Base-by-base conservation (phyloP, 1,140 invertebrate genomes). In the Ephestia elutella region DNA sequence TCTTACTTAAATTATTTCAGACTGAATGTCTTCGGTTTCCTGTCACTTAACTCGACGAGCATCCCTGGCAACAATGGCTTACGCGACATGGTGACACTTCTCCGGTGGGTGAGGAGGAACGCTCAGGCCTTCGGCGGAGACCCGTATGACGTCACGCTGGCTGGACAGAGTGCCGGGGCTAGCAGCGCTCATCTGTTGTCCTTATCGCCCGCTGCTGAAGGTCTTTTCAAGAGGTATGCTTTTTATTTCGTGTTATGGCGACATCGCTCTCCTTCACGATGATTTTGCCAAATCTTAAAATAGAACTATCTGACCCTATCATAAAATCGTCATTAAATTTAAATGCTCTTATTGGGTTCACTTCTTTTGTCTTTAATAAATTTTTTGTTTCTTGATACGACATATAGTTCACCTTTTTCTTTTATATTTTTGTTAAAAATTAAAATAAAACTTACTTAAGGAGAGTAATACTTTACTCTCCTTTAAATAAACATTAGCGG, bases 51-150 rank as follows among this genome's bases (percentile, higher is more conserved):
- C 68, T 84, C 84, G 35, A 87, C 82, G 67, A 90, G 72, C 77
- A 90, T 91, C 5, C 93, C 93, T 0, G 94, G 93, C 9, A 95
- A 95, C 80, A 90, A 90, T 21, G 94, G 92, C 0, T 78, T 95
- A 17, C 89, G 92, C 49, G 93, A 94, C 66, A 91, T 92, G 60
- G 78, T 92, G 35, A 82, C 92, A 62, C 92, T 93, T 1, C 71
- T 93, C 54, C 82, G 89, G 63, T 93, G 92, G 87, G 89, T 94
- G 2, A 89, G 91, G 72, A 78, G 87, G 21, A 94, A 95, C 71
- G 93, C 93, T 21, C 71, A 83, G 18, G 70, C 80, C 55, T 95
- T 95, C 68, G 93, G 93, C 1, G 94, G 94, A 0, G 90, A 94
- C 80, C 82, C 91, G 0, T 66, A 87, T 38, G 87, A 90, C 32